Base-by-base conservation (phyloP, 2,113 vertebrate genomes). In the Charina bottae region DNA sequence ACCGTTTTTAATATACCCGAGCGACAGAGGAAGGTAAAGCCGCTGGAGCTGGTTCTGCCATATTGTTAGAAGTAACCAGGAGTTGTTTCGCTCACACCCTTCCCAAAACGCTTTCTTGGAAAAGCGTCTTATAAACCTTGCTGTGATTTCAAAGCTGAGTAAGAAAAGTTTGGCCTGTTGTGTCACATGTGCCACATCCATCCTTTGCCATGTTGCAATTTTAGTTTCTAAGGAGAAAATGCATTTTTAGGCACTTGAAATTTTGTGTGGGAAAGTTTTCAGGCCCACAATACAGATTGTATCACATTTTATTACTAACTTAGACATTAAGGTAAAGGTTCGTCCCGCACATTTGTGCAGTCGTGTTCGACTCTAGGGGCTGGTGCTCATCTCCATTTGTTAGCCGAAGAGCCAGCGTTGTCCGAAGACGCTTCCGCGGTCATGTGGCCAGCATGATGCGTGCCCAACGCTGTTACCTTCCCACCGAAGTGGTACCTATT, bases 1-100 rank as follows among this genome's bases (percentile, higher is more conserved):
- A 84, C 87, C 2, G 72, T 89, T 15, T 92, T 92, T 83, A 88
- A 84, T 53, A 84, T 89, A 59, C 91, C 91, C 0, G 68, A 92
- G 12, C 55, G 87, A 17, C 87, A 62, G 28, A 92, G 37, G 13
- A 92, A 88, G 91, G 91, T 92, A 62, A n/a, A 53, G n/a, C 4
- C 26, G 1, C 33, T 42, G 17, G 72, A 33, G 19, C 7, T 21
- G n/a, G n/a, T 17, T 72, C 13, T 17, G 28, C n/a, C 13, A 2
- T 8, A 1, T 33, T 5, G 21, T 21, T 9, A 15, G 42, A 78
- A 78, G 72, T 78, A 78, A 78, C 7, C 72, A 19, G 37, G 17
- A 21, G 7, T 78, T 78, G 68, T 78, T 78, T 78, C n/a, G 19
- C 33, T 37, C 7, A 2, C 21, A 37, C 17, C 2, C 15, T 53